phyloP scores from a whole-genome alignment of 2,888 invertebrate species.

The Aphidoletes aphidimyza region DNA sequence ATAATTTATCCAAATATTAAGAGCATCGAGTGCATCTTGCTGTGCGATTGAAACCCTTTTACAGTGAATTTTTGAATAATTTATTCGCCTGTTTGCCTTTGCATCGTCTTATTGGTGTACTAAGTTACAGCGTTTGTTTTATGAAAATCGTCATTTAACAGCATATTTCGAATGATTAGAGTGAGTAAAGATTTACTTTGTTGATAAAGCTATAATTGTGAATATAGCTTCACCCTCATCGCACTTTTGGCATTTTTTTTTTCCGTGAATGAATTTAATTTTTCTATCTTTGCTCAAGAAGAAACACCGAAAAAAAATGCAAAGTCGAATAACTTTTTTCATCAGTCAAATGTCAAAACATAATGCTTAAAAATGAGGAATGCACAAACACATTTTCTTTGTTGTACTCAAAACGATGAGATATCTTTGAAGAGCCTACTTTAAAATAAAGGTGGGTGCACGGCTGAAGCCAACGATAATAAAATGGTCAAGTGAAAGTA shows the following conservation, averaged over 20 bases:
- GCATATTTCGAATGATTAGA: background rate
- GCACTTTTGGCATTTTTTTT: no score
- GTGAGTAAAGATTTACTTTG: background rate
- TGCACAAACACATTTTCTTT: background rate
- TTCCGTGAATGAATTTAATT: no score
- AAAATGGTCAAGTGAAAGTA: no score
- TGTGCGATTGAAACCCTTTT: background rate
- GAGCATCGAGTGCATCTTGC: background rate
- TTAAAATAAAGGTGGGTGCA: no score
- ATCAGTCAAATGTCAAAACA: background rate
- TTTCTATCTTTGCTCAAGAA: no score
- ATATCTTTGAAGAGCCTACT: background rate
- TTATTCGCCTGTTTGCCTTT: background rate
- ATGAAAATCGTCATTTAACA: conserved; percentile 31
- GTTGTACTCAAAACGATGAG: background rate
- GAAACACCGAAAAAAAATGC: no score
- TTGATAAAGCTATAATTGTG: background rate
- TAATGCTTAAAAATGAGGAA: background rate
- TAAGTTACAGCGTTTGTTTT: background rate
- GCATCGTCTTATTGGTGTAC: background rate
- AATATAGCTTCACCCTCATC: background rate
- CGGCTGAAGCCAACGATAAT: no score
- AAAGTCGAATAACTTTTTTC: no score
- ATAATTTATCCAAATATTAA: conserved; percentile 35
- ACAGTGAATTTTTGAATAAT: conserved; percentile 8